These are phyloP conservation scores for Coregonus sp. DNA, from an alignment of 2,797 vertebrate species.

Conservation along the genomic window DNA sequence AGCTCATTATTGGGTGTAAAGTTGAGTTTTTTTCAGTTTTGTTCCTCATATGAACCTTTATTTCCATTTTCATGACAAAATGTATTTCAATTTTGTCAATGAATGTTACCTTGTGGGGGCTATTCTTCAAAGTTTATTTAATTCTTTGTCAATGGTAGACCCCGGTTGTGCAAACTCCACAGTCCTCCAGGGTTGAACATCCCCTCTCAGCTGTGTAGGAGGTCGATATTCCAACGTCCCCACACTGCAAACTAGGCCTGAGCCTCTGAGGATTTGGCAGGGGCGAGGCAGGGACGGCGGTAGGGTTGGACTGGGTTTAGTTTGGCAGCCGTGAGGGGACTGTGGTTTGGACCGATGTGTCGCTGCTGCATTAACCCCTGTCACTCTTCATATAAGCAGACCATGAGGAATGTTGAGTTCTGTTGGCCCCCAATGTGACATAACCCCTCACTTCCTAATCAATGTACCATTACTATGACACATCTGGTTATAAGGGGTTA, in stretches of 20 bases:
- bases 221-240: constrained; percentile 21
- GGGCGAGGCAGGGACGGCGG: constrained; percentile 42
- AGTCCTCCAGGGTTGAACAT: neutral
- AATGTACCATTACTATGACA: neutral
- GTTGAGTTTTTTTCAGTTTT: neutral
- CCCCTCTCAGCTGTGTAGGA: constrained; percentile 11
- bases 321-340: constrained; percentile 21
- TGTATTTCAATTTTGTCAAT: constrained; percentile 1
- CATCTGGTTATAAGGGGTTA: neutral
- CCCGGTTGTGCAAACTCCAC: constrained; percentile 25
- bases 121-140: neutral
- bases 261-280: constrained; percentile 51
- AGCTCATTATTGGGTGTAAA: neutral
- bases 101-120: neutral
- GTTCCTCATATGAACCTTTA: neutral
- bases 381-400: constrained; percentile 31
- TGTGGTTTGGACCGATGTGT: constrained; percentile 36
- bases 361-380: constrained; percentile 24
- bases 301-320: constrained; percentile 43
- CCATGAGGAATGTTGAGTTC: constrained; percentile 16
- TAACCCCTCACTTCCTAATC: constrained; percentile 3
- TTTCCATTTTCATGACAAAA: constrained; percentile 1
- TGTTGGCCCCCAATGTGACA: constrained; percentile 21
- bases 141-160: constrained; percentile 15
- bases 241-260: neutral